Evolutionary conservation across 2,113 vertebrate species (phyloP), one percentile per base, ranked within the genome.

Genomic region (Dascyllus trimaculatus): DNA sequence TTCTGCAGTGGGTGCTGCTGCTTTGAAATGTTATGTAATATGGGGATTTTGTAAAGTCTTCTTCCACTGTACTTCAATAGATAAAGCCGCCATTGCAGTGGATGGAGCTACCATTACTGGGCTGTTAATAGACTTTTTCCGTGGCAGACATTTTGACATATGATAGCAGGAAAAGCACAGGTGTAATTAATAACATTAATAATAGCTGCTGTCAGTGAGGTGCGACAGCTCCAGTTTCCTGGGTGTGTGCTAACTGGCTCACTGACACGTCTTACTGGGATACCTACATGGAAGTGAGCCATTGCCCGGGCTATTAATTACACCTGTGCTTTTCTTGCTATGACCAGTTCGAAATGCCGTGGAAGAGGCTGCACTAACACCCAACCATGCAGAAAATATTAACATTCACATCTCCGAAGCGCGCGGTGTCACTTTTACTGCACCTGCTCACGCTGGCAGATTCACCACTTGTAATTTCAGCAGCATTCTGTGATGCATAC

Each of bases 61-160:
- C 43, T 56, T 38, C 60, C 45, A 59, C 56, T 35, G 26, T n/a
- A 43, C 64, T 69, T 32, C 58, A 49, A 40, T 62, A 61, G 35
- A 73, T 29, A 7, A 19, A 79, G 45, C 14, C 10, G 60, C 15
- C 43, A 24, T 71, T 46, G 13, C 58, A 45, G 48, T 62, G 53
- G 43, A 73, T 29, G 7, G 19, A 79, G 49, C 14, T 11, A 58
- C 15, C 43, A 29, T 71, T 74, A 80, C 59, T 59, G 66, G 46
- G 24, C 49, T 57, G 59, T 63, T 75, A 75, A 81, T 52, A 75
- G 71, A 75, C 71, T 58, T 82, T 71, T 38, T 68, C 40, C 63
- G 52, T 52, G 53, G 43, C 29, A 22, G 71, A 63, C 61, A 71
- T 62, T 75, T 84, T 77, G 59, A 45, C 51, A 62, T 58, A 53